phyloP scores from a whole-genome alignment of 2,888 invertebrate species.

The Sinelater perroti region DNA sequence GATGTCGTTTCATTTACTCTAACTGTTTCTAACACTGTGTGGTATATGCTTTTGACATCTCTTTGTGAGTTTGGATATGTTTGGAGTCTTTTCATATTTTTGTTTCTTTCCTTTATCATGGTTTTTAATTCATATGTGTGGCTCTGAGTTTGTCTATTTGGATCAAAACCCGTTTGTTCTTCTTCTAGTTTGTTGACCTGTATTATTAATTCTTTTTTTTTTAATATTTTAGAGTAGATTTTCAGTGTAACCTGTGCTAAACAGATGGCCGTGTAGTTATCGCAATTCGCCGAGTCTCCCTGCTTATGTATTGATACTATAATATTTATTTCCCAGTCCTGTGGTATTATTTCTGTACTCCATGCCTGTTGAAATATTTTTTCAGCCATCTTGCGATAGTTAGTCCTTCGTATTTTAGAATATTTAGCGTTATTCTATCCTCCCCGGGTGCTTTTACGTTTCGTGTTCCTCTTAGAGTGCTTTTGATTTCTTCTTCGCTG shows the following conservation, averaged over 20 bases:
- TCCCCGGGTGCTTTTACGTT: no score
- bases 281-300: constrained; percentile 13
- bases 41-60: no score
- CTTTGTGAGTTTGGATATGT: no score
- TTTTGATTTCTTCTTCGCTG: no score
- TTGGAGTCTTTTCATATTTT: no score
- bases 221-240: constrained; percentile 8
- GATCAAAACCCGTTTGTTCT: constrained; percentile 4
- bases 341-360: constrained; percentile 6
- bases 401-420: no score
- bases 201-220: constrained; percentile 1
- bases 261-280: constrained; percentile 12
- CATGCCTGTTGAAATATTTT: constrained; percentile 15
- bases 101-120: constrained; percentile 8
- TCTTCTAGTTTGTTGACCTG: constrained; percentile 1
- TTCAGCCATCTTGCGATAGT: no score
- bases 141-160: constrained; percentile 1
- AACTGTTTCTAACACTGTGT: no score
- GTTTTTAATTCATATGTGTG: constrained; percentile 9
- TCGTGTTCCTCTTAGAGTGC: no score
- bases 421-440: no score
- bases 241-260: constrained; percentile 7
- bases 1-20: no score
- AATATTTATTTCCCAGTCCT: constrained; percentile 11
- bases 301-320: constrained; percentile 12